A percentile compares a stretch with the other conserved stretches of the same genome.
Evolutionary conservation across 2,113 vertebrate species (phyloP).

Genomic region (Monopterus albus): DNA sequence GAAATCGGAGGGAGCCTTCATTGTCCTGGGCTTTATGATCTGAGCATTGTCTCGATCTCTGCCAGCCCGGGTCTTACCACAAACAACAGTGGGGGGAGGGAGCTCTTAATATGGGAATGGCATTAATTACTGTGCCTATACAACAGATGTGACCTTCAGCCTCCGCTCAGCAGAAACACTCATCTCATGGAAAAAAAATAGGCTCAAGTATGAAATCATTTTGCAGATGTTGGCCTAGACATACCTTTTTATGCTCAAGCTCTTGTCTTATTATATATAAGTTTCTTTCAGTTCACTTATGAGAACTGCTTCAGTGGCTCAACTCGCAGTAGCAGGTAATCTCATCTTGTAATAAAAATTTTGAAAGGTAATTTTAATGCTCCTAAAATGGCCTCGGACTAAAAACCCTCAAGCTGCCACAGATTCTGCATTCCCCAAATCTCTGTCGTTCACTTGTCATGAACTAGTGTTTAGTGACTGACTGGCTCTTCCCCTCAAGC

Average conservation of each 20-base stretch:
- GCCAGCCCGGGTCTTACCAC: constrained; percentile 67
- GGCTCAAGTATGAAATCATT: constrained; percentile 22
- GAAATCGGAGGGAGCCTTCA: constrained; percentile 69
- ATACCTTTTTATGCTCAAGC: background rate
- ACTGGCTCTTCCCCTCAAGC: constrained; percentile 4
- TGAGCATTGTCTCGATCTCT: constrained; percentile 70
- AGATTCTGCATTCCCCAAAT: constrained; percentile 29
- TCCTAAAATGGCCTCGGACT: constrained; percentile 26
- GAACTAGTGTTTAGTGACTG: constrained; percentile 40
- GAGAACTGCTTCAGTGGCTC: background rate
- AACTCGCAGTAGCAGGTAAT: constrained; percentile 15
- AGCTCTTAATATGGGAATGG: constrained; percentile 72
- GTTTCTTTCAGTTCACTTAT: background rate
- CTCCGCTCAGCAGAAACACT: constrained; percentile 51
- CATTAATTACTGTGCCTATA: constrained; percentile 70
- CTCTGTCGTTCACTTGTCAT: constrained; percentile 62
- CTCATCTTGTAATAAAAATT: constrained; percentile 15
- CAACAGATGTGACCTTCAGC: constrained; percentile 76
- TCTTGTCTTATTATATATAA: background rate
- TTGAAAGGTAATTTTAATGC: constrained; percentile 37
- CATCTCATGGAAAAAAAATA: constrained; percentile 28
- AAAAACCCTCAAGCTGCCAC: constrained; percentile 29
- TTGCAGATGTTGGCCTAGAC: background rate
- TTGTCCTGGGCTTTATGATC: constrained; percentile 73
- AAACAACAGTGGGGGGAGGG: constrained; percentile 43